Conservation (phyloP, 1,140 invertebrate species). For the Pseudomyrmex cubaensis region DNA sequence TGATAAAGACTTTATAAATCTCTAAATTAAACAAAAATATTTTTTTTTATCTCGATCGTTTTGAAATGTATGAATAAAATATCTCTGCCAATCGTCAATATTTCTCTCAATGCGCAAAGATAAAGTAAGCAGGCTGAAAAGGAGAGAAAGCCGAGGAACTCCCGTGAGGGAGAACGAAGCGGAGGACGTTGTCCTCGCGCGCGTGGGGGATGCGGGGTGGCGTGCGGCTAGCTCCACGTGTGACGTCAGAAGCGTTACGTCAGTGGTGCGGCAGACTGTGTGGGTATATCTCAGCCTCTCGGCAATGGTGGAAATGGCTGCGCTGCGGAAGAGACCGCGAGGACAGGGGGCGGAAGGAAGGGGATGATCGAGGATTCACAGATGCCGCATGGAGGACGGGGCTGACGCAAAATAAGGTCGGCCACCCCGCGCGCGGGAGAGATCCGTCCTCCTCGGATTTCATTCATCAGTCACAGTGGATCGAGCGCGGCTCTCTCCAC, state of each 20-base stretch:
- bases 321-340: conserved; percentile 46
- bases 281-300: conserved; percentile 33
- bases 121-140: conserved; percentile 7
- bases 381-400: conserved; percentile 50
- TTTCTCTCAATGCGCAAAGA: neutral
- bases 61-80: neutral
- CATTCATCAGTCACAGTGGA: conserved; percentile 80
- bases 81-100: conserved; percentile 1
- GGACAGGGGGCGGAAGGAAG: neutral
- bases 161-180: neutral
- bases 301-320: conserved; percentile 48
- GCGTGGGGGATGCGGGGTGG: conserved; percentile 49
- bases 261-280: conserved; percentile 75
- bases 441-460: conserved; percentile 77
- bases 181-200: conserved; percentile 69
- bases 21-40: neutral
- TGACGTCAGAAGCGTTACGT: conserved; percentile 80
- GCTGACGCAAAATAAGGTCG: conserved; percentile 78
- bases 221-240: conserved; percentile 60
- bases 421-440: conserved; percentile 67
- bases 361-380: conserved; percentile 42
- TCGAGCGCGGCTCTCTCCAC: conserved; percentile 46
- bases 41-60: neutral
- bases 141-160: neutral
- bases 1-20: neutral